Conservation (phyloP, 2,797 vertebrate species). For the Pangasius mekongensis region DNA sequence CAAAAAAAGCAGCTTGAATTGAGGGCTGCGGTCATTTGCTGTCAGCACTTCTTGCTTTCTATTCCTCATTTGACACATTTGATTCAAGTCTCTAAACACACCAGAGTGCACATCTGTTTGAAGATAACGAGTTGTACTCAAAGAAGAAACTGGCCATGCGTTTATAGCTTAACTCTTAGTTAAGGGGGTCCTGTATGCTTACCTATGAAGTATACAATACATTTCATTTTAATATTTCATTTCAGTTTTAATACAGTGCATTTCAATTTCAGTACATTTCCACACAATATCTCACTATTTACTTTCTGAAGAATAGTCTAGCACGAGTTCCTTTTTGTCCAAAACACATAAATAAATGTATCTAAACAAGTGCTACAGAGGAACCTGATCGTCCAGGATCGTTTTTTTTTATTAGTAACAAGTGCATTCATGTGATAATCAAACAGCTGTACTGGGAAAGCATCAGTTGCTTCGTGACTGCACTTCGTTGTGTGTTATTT, state of each 20-base stretch:
- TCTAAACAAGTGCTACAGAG: not conserved
- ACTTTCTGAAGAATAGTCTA: not conserved
- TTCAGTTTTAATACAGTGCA: not conserved
- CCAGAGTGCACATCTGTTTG: not conserved
- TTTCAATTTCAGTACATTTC: not conserved
- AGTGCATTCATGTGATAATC: not conserved
- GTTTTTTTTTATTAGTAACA: not conserved
- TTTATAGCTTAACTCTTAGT: not conserved
- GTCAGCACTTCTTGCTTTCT: slow-evolving; percentile 53
- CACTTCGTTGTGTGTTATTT: not conserved
- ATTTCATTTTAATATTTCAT: not conserved
- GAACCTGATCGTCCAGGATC: not conserved
- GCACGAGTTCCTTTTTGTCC: not conserved
- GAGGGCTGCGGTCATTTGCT: not conserved
- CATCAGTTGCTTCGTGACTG: not conserved
- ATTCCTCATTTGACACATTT: slow-evolving; percentile 45
- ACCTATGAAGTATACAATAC: not conserved
- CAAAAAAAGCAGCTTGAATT: slow-evolving; percentile 13
- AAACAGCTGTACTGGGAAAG: not conserved
- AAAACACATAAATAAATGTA: not conserved
- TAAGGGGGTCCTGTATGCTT: not conserved
- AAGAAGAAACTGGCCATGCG: not conserved
- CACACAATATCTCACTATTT: not conserved
- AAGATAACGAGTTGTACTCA: not conserved
- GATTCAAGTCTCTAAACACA: not conserved